Conservation (phyloP, 30 jellyfish, hydroid and myxozoan genomes). For the Haliclystus octoradiatus region DNA sequence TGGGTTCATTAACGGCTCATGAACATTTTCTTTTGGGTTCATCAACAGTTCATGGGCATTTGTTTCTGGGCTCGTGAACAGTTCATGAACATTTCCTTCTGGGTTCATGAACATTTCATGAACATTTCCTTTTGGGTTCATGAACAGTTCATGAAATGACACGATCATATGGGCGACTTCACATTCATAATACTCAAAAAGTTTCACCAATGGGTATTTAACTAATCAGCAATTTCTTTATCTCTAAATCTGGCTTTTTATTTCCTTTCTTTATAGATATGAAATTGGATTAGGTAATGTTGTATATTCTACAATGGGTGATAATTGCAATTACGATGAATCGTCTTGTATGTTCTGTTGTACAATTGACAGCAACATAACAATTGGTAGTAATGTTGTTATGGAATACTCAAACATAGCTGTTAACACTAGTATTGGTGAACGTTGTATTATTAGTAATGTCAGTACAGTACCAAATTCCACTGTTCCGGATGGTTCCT, state of each 20-base stretch:
- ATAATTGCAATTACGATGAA: not conserved
- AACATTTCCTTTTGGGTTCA: too few relatives aligned
- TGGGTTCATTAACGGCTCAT: too few relatives aligned
- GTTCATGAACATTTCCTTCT: too few relatives aligned
- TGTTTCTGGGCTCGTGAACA: too few relatives aligned
- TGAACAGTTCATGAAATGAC: too few relatives aligned
- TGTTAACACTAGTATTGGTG: slow-evolving; percentile 6
- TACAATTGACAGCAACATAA: slow-evolving; percentile 21
- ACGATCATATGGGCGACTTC: too few relatives aligned
- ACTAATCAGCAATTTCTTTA: not conserved
- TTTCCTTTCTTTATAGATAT: slow-evolving; percentile 7
- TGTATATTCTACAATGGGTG: not conserved
- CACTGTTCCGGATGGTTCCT: slow-evolving; percentile 39
- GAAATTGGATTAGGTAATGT: slow-evolving; percentile 10
- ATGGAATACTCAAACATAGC: slow-evolving; percentile 74
- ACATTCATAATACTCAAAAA: too few relatives aligned
- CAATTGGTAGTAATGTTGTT: slow-evolving; percentile 43
- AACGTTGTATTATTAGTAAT: slow-evolving; percentile 50
- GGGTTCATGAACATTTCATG: too few relatives aligned
- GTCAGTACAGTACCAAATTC: slow-evolving; percentile 37
- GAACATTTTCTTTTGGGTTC: too few relatives aligned
- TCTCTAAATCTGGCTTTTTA: not conserved
- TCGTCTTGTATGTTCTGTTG: slow-evolving; percentile 12
- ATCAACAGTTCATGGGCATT: too few relatives aligned
- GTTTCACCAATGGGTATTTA: not conserved